These are phyloP conservation scores for Paguma larvata DNA, from an alignment of 2,797 vertebrate species.

Conservation along the genomic window DNA sequence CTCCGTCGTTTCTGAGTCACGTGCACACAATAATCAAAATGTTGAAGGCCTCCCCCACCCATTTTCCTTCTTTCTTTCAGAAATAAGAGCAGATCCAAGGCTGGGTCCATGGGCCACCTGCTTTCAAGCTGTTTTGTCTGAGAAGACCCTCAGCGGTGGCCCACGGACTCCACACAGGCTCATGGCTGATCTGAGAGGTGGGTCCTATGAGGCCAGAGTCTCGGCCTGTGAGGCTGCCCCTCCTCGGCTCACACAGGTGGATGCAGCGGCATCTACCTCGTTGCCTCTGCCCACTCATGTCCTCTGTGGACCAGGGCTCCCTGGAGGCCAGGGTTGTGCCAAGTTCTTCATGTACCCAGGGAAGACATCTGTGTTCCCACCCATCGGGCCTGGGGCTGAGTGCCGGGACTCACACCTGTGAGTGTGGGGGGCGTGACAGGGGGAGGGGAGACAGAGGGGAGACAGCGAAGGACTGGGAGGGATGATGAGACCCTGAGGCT, in stretches of 20 bases:
- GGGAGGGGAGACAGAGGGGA: no score
- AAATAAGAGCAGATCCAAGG: not conserved
- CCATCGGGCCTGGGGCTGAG: not conserved
- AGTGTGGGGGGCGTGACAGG: no score
- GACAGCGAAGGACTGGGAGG: rapidly evolving
- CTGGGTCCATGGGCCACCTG: not conserved
- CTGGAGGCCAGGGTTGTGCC: rapidly evolving
- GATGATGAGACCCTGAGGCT: rapidly evolving
- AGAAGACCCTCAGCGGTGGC: not conserved
- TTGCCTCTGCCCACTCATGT: not conserved
- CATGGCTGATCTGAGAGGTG: not conserved
- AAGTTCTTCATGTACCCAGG: not conserved
- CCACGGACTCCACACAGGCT: not conserved
- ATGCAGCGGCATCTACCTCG: rapidly evolving
- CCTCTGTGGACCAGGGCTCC: rapidly evolving
- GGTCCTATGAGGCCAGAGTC: rapidly evolving
- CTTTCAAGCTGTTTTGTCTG: rapidly evolving
- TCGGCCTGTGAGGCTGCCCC: not conserved
- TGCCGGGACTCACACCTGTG: not conserved
- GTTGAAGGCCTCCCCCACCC: rapidly evolving
- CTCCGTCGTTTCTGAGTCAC: not conserved
- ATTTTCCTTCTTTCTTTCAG: not conserved
- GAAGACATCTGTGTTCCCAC: no score
- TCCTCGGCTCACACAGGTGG: not conserved
- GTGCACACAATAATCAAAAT: rapidly evolving